phyloP scores from a whole-genome alignment of 2,888 invertebrate species.

The Lycophotia porphyrea region DNA sequence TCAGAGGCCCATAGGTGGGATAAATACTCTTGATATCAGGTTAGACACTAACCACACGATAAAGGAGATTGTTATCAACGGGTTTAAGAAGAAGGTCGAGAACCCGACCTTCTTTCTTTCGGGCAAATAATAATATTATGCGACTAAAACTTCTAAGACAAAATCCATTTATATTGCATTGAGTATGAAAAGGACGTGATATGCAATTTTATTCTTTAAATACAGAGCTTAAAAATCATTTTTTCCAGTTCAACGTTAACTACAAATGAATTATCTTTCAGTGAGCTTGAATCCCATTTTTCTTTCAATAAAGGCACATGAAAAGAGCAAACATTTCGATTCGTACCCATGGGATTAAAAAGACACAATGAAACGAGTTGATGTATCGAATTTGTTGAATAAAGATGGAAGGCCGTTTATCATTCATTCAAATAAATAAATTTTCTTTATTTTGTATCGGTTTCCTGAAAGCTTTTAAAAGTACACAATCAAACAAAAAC shows the following conservation, averaged over 20 bases:
- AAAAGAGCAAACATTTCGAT: slow-evolving; percentile 30
- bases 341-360: slow-evolving; percentile 26
- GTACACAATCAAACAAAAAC: slow-evolving; percentile 5
- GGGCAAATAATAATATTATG: too few relatives aligned
- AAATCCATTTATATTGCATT: background rate
- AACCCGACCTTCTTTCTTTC: too few relatives aligned
- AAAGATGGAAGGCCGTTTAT: slow-evolving; percentile 29
- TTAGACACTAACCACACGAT: too few relatives aligned
- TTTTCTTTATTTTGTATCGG: slow-evolving; percentile 17
- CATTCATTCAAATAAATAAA: slow-evolving; percentile 30
- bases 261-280: background rate
- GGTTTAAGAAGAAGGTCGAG: too few relatives aligned
- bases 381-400: slow-evolving; percentile 45
- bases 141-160: background rate
- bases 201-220: background rate
- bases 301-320: slow-evolving; percentile 12
- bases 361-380: slow-evolving; percentile 40
- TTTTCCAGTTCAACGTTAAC: background rate
- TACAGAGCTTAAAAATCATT: background rate
- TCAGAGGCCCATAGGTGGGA: too few relatives aligned
- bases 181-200: background rate
- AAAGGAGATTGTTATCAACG: too few relatives aligned
- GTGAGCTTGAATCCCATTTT: background rate
- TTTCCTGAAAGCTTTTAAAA: slow-evolving; percentile 42
- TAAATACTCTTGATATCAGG: too few relatives aligned